phyloP scores from a whole-genome alignment of 2,888 invertebrate genomes.

The Tachina grossa region DNA sequence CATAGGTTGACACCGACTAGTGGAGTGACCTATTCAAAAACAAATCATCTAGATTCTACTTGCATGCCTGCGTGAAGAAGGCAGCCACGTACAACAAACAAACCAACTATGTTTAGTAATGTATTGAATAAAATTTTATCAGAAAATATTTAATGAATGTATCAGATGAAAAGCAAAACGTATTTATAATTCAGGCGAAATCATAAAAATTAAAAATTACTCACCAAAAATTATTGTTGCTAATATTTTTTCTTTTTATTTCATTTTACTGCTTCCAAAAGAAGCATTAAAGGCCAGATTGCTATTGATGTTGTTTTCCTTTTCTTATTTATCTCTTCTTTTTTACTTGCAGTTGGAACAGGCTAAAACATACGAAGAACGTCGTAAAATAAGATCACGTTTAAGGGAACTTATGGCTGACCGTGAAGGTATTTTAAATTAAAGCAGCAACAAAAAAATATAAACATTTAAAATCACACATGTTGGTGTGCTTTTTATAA shows the following conservation, averaged over 20 bases:
- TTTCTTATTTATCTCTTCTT: slow-evolving; percentile 35
- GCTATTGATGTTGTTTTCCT: slow-evolving; percentile 10
- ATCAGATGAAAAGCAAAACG: too few relatives aligned
- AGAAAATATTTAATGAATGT: too few relatives aligned
- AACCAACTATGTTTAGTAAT: too few relatives aligned
- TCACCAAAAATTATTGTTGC: not conserved
- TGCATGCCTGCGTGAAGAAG: too few relatives aligned
- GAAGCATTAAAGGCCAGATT: not conserved
- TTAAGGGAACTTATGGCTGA: slow-evolving; percentile 93
- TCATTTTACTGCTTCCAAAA: not conserved
- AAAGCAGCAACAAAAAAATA: slow-evolving; percentile 12
- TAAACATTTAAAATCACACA: slow-evolving; percentile 17
- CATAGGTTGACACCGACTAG: too few relatives aligned
- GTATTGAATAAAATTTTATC: too few relatives aligned
- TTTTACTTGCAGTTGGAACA: slow-evolving; percentile 87
- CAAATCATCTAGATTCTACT: too few relatives aligned
- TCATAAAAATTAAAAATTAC: not conserved
- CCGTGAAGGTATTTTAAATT: slow-evolving; percentile 88
- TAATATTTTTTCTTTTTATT: not conserved
- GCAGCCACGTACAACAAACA: too few relatives aligned
- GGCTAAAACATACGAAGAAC: slow-evolving; percentile 93
- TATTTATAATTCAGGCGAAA: too few relatives aligned
- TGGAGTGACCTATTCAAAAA: too few relatives aligned
- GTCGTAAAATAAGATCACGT: slow-evolving; percentile 91
- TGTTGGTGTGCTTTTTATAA: slow-evolving; percentile 48